These are phyloP conservation scores for Astyanax mexicanus DNA, from an alignment of 2,797 vertebrate genomes.

Conservation along the genomic window DNA sequence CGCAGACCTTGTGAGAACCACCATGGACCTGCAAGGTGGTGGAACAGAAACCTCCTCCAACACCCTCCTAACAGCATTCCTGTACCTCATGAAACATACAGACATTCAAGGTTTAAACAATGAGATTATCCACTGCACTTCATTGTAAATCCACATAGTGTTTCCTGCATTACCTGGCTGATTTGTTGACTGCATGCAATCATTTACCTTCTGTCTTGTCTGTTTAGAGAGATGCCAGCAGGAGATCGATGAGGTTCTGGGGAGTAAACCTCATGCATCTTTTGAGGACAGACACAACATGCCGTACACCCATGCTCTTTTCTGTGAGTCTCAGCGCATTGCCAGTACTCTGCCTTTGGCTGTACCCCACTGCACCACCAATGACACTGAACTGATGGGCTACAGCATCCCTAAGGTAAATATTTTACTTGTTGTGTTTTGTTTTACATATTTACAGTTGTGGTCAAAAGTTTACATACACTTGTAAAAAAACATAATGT, in stretches of 20 bases:
- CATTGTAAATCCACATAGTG: not conserved
- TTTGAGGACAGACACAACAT: not conserved
- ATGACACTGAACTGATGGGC: not conserved
- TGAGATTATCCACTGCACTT: not conserved
- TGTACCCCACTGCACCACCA: not conserved
- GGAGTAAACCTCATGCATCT: not conserved
- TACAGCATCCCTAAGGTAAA: not conserved
- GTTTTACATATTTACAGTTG: conserved; percentile 69
- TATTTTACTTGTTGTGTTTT: no score
- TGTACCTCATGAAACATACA: conserved; percentile 68
- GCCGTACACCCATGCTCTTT: not conserved
- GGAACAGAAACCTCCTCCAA: conserved; percentile 78
- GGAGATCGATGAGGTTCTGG: not conserved
- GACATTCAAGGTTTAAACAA: conserved; percentile 70
- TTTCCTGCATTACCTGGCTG: no score
- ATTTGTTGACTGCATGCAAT: no score
- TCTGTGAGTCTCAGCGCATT: not conserved
- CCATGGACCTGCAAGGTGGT: conserved; percentile 69
- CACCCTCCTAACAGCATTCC: conserved; percentile 50
- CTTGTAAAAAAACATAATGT: no score
- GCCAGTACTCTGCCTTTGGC: not conserved
- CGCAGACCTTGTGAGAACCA: conserved; percentile 45
- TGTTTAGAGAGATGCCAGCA: not conserved
- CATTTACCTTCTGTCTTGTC: no score
- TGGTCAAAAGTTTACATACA: no score